A percentile compares a stretch with the other conserved stretches of the same genome.
Evolutionary conservation across 2,113 vertebrate genomes (phyloP).

Genomic region (Calidris pugnax): DNA sequence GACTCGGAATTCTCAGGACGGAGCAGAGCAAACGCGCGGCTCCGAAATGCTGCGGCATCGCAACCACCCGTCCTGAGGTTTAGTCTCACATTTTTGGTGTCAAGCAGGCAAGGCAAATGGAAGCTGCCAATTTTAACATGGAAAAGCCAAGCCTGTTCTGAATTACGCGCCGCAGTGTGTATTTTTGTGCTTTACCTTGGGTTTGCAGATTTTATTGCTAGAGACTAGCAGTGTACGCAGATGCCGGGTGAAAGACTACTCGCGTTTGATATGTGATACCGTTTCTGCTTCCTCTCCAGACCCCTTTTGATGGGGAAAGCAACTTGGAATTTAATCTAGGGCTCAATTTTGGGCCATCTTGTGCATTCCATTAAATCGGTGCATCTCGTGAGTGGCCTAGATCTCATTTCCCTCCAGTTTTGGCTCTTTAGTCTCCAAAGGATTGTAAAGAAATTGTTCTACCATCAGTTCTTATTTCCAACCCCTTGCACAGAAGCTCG

Average conservation of each 20-base stretch:
- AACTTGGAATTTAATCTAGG: conserved; percentile 44
- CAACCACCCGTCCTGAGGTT: background rate
- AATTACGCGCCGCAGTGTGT: background rate
- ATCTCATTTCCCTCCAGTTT: conserved; percentile 40
- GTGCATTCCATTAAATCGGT: conserved; percentile 21
- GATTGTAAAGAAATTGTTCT: conserved; percentile 40
- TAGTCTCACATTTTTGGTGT: background rate
- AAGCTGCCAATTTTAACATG: background rate
- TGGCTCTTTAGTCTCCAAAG: conserved; percentile 19
- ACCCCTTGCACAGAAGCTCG: background rate
- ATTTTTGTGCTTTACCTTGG: background rate
- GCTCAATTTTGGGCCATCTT: conserved; percentile 15
- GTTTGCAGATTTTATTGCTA: background rate
- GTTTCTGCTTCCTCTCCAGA: background rate
- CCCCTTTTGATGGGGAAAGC: conserved; percentile 11
- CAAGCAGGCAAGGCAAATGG: background rate
- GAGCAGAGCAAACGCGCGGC: accelerated
- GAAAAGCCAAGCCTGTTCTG: background rate
- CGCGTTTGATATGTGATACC: background rate
- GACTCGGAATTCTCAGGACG: accelerated
- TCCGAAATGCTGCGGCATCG: background rate
- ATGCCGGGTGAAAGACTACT: background rate
- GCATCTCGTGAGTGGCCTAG: background rate
- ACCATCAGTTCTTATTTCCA: conserved; percentile 39
- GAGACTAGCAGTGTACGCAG: background rate